Evolutionary conservation across 2,113 vertebrate genomes (phyloP).

Genomic region (Sebastes schlegelii): DNA sequence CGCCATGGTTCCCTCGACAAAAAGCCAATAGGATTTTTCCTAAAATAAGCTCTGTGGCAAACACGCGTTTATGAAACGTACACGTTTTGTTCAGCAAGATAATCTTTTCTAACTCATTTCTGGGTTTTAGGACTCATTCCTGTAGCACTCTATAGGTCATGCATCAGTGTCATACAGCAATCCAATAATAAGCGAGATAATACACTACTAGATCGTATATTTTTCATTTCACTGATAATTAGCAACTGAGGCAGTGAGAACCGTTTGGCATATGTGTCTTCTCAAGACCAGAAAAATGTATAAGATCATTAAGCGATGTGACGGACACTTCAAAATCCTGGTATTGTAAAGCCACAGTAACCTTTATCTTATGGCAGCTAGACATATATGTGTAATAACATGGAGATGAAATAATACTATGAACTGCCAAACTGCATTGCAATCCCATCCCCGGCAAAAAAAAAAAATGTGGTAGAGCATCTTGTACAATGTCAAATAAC

Average conservation of each 20-base stretch:
- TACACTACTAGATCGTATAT: not conserved
- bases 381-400: constrained; percentile 10
- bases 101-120: no score
- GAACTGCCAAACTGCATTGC: not conserved
- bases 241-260: not conserved
- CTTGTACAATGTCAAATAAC: not conserved
- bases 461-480: not conserved
- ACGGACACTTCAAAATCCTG: not conserved
- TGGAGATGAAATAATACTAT: not conserved
- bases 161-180: not conserved
- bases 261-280: not conserved
- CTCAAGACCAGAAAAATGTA: not conserved
- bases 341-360: constrained; percentile 13
- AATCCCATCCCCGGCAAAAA: not conserved
- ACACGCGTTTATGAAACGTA: no score
- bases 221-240: constrained; percentile 12
- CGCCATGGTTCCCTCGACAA: no score
- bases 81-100: no score
- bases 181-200: not conserved
- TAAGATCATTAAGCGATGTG: not conserved
- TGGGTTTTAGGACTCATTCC: no score
- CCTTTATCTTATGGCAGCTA: constrained; percentile 3
- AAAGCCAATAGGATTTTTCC: no score
- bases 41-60: no score
- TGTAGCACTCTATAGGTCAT: not conserved